A percentile compares a stretch with the other conserved stretches of the same genome.
Conservation (phyloP, 2,888 invertebrate species). For the Trissoscelio sp. region DNA sequence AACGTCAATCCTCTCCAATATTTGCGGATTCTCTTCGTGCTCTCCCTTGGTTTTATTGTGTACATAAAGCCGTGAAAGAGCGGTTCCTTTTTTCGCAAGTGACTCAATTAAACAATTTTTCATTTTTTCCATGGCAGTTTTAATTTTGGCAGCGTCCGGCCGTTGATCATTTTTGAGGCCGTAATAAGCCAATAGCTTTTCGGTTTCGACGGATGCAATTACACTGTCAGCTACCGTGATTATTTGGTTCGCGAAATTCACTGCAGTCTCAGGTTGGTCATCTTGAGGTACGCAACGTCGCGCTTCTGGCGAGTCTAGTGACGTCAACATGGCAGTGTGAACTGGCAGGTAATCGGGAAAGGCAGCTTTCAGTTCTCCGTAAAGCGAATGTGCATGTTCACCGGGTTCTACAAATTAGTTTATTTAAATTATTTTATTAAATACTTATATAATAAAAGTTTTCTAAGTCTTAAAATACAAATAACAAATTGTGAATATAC, state of each 20-base stretch:
- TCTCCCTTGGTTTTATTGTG: slow-evolving; percentile 77
- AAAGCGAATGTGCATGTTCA: slow-evolving; percentile 88
- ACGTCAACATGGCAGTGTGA: slow-evolving; percentile 91
- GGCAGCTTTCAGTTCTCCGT: slow-evolving; percentile 88
- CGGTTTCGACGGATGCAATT: slow-evolving; percentile 89
- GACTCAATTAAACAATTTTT: slow-evolving; percentile 92
- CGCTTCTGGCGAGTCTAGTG: slow-evolving; percentile 87
- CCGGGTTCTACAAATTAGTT: too few species aligned
- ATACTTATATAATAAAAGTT: too few species aligned
- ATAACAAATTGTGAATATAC: too few species aligned
- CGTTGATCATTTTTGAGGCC: slow-evolving; percentile 94
- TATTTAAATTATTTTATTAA: too few species aligned
- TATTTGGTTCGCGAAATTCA: slow-evolving; percentile 84
- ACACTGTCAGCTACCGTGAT: slow-evolving; percentile 88
- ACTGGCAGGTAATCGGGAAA: slow-evolving; percentile 91
- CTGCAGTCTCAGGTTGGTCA: slow-evolving; percentile 78
- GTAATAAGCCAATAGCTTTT: slow-evolving; percentile 90
- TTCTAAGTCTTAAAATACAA: too few species aligned
- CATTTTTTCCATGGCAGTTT: slow-evolving; percentile 93
- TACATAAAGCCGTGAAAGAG: slow-evolving; percentile 87
- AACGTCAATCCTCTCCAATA: slow-evolving; percentile 86
- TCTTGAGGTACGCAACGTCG: slow-evolving; percentile 83
- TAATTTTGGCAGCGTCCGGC: slow-evolving; percentile 92
- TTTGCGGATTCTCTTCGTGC: slow-evolving; percentile 80
- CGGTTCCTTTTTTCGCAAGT: slow-evolving; percentile 89